These are phyloP conservation scores for Tenrec ecaudatus DNA, from an alignment of 2,113 vertebrate genomes.

Conservation along the genomic window DNA sequence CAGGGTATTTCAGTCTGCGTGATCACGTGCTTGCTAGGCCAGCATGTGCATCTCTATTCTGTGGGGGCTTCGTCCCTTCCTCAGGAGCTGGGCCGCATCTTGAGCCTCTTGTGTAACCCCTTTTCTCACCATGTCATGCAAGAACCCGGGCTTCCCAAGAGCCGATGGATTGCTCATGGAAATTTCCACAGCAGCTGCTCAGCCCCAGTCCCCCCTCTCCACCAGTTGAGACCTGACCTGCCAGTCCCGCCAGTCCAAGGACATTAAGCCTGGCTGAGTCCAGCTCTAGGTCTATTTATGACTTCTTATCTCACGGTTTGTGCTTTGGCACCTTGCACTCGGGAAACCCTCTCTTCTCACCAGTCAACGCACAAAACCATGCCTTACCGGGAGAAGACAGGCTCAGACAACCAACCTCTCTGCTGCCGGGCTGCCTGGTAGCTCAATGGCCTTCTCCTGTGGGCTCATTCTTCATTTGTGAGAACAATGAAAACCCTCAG, in stretches of 20 bases:
- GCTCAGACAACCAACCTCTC: not conserved
- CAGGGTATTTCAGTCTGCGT: conserved; percentile 34
- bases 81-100: not conserved
- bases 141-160: not conserved
- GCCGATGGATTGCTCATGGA: conserved; percentile 38
- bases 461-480: not conserved
- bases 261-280: conserved; percentile 69
- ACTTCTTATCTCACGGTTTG: conserved; percentile 76
- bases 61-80: not conserved
- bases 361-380: not conserved
- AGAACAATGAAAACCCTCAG: not conserved
- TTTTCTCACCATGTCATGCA: not conserved
- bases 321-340: conserved; percentile 38
- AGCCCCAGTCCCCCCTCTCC: not conserved
- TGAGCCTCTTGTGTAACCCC: conserved; percentile 43
- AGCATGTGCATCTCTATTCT: not conserved
- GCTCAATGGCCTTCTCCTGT: not conserved
- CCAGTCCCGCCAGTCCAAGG: conserved; percentile 64
- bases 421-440: not conserved
- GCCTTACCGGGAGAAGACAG: not conserved
- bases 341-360: conserved; percentile 47
- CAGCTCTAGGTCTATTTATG: conserved; percentile 76
- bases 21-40: conserved; percentile 57
- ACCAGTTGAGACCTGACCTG: not conserved
- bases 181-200: conserved; percentile 76